phyloP scores from a whole-genome alignment of 2,888 invertebrate genomes.

The Acrobasis consociella region DNA sequence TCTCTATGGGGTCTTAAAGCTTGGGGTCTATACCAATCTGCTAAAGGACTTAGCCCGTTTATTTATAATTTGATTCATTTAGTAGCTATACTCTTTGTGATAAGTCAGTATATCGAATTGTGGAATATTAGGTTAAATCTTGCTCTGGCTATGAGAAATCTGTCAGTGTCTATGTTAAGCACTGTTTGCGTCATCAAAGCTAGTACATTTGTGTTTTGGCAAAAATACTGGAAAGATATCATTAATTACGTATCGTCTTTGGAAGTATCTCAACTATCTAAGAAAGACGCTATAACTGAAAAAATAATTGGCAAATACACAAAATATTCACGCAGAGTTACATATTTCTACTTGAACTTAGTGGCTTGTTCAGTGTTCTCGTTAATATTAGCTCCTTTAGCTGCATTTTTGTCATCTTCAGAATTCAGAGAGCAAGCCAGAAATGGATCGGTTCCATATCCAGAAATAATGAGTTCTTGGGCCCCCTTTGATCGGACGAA shows the following conservation, averaged over 20 bases:
- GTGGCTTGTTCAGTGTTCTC: constrained; percentile 58
- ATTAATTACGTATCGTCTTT: constrained; percentile 53
- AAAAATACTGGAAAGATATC: constrained; percentile 55
- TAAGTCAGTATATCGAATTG: constrained; percentile 65
- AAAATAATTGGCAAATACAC: constrained; percentile 52
- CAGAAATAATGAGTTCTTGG: constrained; percentile 73
- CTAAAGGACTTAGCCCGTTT: constrained; percentile 33
- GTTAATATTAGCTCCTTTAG: constrained; percentile 59
- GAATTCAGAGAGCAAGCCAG: constrained; percentile 39
- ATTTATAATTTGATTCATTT: constrained; percentile 51
- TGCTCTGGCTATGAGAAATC: constrained; percentile 58
- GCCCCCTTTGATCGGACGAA: constrained; percentile 58
- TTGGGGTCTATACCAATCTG: constrained; percentile 60
- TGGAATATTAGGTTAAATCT: constrained; percentile 56
- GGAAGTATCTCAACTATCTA: constrained; percentile 51
- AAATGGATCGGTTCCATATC: constrained; percentile 54
- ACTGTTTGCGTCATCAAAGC: constrained; percentile 63
- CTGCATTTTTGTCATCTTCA: constrained; percentile 47
- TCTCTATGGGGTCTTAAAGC: constrained; percentile 50
- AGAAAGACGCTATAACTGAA: constrained; percentile 40
- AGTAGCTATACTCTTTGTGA: constrained; percentile 50
- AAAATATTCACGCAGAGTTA: constrained; percentile 59
- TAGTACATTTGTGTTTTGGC: constrained; percentile 58
- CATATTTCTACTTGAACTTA: constrained; percentile 61
- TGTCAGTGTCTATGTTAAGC: constrained; percentile 65